Evolutionary conservation across 2,113 vertebrate genomes (phyloP), one percentile per base, ranked within the genome.

Genomic region (Salvelinus namaycush): DNA sequence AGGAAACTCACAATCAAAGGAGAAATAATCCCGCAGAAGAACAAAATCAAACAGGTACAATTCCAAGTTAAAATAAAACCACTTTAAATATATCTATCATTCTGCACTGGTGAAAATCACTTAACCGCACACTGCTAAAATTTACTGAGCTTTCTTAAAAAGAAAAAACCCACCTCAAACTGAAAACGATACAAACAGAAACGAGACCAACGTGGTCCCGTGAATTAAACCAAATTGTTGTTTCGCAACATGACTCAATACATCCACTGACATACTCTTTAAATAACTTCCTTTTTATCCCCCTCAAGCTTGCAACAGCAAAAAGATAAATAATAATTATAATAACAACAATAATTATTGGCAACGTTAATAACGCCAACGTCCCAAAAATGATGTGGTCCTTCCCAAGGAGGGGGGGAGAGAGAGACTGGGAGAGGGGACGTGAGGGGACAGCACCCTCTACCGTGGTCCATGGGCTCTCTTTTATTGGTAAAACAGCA

Each of bases 321-420:
- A 93, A 83, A 89, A 89, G 81, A 91, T 90, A 92, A 93, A 93
- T 92, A 92, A 88, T 75, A 65, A 83, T 44, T 44, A 44, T 78
- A 82, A 87, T 79, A 82, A 84, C 70, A 86, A 82, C 81, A 89
- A 89, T 89, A 82, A 83, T 89, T 89, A 89, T 88, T 74, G 68
- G 80, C 87, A 84, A 84, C 77, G 86, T 90, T 87, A 89, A 87
- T 86, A 89, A 91, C 86, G 90, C 86, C 85, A 85, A 90, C 79
- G 87, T 66, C 72, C 84, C 87, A 77, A 89, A 81, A 89, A 84
- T 62, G 74, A 78, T 81, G 78, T 54, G 79, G 84, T 92, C 80
- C 80, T 88, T 89, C 78, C 81, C 75, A 81, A 81, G 78, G 68
- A 85, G 69, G 60, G 1, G 26, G 75, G 22, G 26, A 13, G 60